Conservation (phyloP, 2,888 invertebrate species). For the Tenthredo livida region DNA sequence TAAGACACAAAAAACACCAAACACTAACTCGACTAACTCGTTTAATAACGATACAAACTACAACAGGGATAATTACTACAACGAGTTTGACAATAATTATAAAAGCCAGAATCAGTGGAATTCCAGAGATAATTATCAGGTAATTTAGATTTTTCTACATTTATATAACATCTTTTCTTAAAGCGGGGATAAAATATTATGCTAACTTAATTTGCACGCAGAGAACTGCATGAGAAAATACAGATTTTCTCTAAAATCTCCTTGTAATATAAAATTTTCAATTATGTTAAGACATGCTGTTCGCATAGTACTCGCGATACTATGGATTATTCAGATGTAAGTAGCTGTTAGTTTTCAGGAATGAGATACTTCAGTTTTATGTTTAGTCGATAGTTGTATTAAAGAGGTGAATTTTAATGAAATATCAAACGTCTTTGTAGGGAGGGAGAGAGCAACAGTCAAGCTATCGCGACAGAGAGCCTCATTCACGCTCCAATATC, state of each 20-base stretch:
- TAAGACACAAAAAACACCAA: constrained; percentile 68
- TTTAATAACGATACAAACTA: constrained; percentile 70
- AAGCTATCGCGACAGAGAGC: constrained; percentile 71
- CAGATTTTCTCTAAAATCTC: not conserved
- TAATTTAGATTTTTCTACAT: constrained; percentile 55
- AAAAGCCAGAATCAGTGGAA: constrained; percentile 71
- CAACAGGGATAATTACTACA: constrained; percentile 68
- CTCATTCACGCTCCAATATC: constrained; percentile 64
- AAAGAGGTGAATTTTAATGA: constrained; percentile 1
- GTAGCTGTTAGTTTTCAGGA: not conserved
- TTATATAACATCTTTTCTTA: not conserved
- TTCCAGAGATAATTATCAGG: constrained; percentile 71
- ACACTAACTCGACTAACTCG: constrained; percentile 64
- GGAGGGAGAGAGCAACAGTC: constrained; percentile 67
- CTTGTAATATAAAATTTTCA: constrained; percentile 19
- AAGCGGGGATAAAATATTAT: not conserved
- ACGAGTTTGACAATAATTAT: constrained; percentile 69
- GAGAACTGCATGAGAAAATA: too few species aligned
- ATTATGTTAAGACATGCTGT: constrained; percentile 51
- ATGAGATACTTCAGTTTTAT: not conserved
- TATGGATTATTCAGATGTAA: constrained; percentile 54
- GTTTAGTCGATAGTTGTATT: not conserved
- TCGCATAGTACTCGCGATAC: constrained; percentile 46
- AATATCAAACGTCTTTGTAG: constrained; percentile 56
- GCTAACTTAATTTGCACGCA: too few species aligned